phyloP scores from a whole-genome alignment of 2,888 invertebrate species.

The Orthonychiurus folsomi region DNA sequence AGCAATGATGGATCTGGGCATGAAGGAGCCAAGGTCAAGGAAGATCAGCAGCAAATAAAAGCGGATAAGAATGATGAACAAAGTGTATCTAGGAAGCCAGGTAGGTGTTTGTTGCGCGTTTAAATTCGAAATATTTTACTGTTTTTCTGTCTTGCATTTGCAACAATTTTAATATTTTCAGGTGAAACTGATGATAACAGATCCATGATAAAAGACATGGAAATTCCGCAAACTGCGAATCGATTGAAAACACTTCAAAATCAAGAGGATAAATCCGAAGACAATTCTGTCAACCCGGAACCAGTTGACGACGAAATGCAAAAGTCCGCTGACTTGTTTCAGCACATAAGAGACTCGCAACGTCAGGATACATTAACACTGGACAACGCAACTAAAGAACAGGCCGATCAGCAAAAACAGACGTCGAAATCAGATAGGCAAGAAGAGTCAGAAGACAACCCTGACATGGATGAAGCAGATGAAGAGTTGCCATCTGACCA shows the following conservation, averaged over 20 bases:
- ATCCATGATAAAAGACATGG: constrained; percentile 27
- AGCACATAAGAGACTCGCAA: constrained; percentile 74
- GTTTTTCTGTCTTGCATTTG: too few species aligned
- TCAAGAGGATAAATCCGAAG: constrained; percentile 42
- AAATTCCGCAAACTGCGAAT: constrained; percentile 44
- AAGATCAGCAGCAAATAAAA: constrained; percentile 20
- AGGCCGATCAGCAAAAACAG: constrained; percentile 59
- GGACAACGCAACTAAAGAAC: constrained; percentile 56
- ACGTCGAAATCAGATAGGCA: not conserved
- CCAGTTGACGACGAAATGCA: constrained; percentile 37
- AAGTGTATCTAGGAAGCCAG: constrained; percentile 41
- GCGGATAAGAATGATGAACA: constrained; percentile 40
- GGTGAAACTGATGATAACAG: constrained; percentile 36
- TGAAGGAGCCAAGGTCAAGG: constrained; percentile 40
- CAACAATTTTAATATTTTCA: constrained; percentile 10
- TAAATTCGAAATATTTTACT: not conserved
- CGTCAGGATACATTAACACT: constrained; percentile 57
- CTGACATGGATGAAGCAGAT: constrained; percentile 54
- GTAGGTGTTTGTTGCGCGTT: constrained; percentile 14
- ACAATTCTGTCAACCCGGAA: constrained; percentile 42
- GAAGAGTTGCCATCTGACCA: constrained; percentile 51
- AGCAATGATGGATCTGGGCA: constrained; percentile 43
- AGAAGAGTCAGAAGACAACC: constrained; percentile 4
- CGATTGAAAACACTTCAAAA: constrained; percentile 53
- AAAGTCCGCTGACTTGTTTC: constrained; percentile 56